Base-by-base conservation (phyloP, 1,140 invertebrate species). In the Trachymyrmex septentrionalis region DNA sequence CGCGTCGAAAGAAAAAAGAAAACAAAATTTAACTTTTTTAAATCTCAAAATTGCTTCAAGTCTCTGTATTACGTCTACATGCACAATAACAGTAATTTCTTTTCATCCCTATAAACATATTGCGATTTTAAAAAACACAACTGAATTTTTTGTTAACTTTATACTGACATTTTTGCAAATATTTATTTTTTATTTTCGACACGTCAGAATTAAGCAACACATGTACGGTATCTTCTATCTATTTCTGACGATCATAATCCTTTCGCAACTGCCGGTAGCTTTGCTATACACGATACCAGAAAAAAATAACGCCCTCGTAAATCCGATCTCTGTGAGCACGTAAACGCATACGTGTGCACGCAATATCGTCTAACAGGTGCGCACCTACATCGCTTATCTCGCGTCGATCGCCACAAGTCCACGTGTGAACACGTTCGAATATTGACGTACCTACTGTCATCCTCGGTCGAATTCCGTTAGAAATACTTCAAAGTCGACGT, bases 361-460 rank as follows among this genome's bases (percentile, higher is more conserved):
- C 72, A 63, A 77, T 78, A 82, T 27, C 64, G 59, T 61, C 76
- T 63, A 90, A 91, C 90, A 91, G 89, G 89, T 90, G 89, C 80
- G 34, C 59, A 19, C 67, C 55, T 72, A 64, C 88, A 87, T 81
- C 89, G 76, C 66, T 89, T 91, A 91, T 91, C 90, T 72, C 24
- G 21, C 59, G 75, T 63, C 81, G 80, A 91, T 91, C 89, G 80
- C 16, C 53, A 61, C 38, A 61, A 53, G 55, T 84, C 38, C 38
- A 72, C 61, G 55, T 34, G 44, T 27, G 48, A 88, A 61, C 50
- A 72, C 66, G 69, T 86, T 88, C 80, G 48, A 87, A 66, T 88
- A 87, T 69, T 69, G 66, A 69, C 66, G 82, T 86, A 78, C 82
- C 57, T 64, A 86, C 38, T 69, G 85, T 88, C 82, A 88, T 85